These are phyloP conservation scores for Stratiomys singularior DNA, from an alignment of 2,888 invertebrate species.

Conservation along the genomic window DNA sequence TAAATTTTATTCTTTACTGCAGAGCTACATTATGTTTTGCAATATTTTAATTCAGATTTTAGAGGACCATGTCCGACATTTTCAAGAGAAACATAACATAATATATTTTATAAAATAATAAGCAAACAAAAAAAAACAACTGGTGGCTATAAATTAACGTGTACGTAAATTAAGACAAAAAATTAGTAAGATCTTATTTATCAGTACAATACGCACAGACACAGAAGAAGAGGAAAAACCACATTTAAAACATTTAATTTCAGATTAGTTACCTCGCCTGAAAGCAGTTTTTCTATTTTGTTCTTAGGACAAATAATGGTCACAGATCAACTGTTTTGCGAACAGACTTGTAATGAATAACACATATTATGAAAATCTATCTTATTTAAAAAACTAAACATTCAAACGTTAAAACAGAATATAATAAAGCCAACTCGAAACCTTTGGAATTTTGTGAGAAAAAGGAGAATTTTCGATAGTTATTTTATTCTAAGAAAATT, in stretches of 20 bases:
- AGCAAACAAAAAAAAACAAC: background rate
- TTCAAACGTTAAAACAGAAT: no score
- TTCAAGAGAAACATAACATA: background rate
- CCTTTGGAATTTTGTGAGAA: no score
- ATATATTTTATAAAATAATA: background rate
- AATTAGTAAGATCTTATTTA: conserved; percentile 43
- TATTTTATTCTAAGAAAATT: background rate
- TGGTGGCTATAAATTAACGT: conserved; percentile 23
- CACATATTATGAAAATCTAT: no score
- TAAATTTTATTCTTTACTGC: background rate
- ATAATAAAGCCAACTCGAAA: no score
- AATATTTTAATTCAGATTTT: background rate
- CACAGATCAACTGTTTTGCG: background rate
- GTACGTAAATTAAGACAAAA: background rate
- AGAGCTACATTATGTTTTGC: background rate
- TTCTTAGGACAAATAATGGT: background rate
- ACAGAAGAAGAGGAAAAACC: background rate
- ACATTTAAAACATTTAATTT: background rate
- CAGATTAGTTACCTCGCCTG: conserved; percentile 50
- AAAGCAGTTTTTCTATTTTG: background rate
- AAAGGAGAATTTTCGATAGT: no score
- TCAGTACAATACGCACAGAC: conserved; percentile 44
- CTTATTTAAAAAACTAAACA: no score
- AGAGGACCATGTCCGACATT: conserved; percentile 29
- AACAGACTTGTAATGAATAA: no score